Evolutionary conservation across 2,888 invertebrate genomes (phyloP), one percentile per base, ranked within the genome.

Genomic region (Gibbula magus): DNA sequence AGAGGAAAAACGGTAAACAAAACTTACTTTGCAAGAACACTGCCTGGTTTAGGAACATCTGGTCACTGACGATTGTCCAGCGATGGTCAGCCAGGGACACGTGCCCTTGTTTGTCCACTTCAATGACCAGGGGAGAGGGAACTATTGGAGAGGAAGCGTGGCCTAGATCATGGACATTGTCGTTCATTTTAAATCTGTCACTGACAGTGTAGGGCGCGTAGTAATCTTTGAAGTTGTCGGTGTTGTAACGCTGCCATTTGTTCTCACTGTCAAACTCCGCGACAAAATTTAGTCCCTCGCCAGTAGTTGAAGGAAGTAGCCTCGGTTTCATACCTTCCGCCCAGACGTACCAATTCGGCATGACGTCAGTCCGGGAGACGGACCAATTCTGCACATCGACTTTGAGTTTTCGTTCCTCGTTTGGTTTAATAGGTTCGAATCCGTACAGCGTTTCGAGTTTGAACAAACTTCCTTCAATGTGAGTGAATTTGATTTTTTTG

Each of bases 331-430:
- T 67, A 0, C 83, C 83, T 0, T 80, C 76, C 1, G 83, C 82
- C 16, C 82, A 78, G 2, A 89, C 77, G 35, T 87, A 88, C 87
- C 87, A 87, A 22, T 86, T 82, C 0, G 89, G 88, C 86, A 86
- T 86, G 16, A 84, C 0, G 87, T 75, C 1, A 87, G 81, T 1
- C 83, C 83, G 84, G 84, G 87, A 56, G 81, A 75, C 53, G 70
- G 75, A 0, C 75, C 53, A 54, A 45, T 81, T 2, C 67, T 56
- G 32, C 84, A 79, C 13, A 79, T 81, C 45, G 10, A 76, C 8
- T 54, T 53, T 54, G 32, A 85, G 77, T 0, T 78, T 73, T 20
- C 80, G 77, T 13, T 32, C 16, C 10, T 81, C 82, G 25, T 80
- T 79, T 1, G 84, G 78, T 18, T 20, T 18, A 10, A 76, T 45